These are phyloP conservation scores for Zosterops hypoxanthus DNA, from an alignment of 2,113 vertebrate species.

Conservation along the genomic window DNA sequence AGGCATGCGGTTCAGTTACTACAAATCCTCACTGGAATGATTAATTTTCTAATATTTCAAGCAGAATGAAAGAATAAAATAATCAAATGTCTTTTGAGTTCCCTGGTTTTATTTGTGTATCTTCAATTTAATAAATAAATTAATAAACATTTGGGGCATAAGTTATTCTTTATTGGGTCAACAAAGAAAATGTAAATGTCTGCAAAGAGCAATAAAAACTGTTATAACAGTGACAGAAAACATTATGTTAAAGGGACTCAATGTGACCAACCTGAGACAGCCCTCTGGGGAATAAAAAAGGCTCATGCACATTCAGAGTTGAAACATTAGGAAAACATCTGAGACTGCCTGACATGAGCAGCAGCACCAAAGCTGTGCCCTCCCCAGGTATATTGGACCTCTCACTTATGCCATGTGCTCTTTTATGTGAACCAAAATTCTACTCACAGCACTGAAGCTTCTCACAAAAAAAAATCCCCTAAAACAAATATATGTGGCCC, in stretches of 20 bases:
- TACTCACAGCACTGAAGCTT: not conserved
- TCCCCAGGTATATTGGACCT: not conserved
- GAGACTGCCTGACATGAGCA: not conserved
- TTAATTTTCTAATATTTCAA: not conserved
- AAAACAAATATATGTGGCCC: not conserved
- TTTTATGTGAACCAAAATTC: not conserved
- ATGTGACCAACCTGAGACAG: not conserved
- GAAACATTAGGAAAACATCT: not conserved
- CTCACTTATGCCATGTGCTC: rapidly evolving
- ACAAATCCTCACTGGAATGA: not conserved
- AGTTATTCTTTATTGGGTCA: not conserved
- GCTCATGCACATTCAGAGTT: not conserved
- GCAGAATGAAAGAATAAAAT: not conserved
- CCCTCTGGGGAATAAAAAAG: not conserved
- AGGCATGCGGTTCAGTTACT: not conserved
- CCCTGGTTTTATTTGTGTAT: not conserved
- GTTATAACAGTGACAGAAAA: not conserved
- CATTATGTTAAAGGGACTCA: not conserved
- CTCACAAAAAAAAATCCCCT: not conserved
- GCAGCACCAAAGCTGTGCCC: not conserved
- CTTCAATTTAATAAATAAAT: not conserved
- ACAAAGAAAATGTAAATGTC: not conserved
- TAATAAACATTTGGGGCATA: not conserved
- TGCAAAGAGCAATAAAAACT: not conserved
- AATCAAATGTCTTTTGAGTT: not conserved